Conservation (phyloP, 2,888 invertebrate genomes). For the Luperina testacea region DNA sequence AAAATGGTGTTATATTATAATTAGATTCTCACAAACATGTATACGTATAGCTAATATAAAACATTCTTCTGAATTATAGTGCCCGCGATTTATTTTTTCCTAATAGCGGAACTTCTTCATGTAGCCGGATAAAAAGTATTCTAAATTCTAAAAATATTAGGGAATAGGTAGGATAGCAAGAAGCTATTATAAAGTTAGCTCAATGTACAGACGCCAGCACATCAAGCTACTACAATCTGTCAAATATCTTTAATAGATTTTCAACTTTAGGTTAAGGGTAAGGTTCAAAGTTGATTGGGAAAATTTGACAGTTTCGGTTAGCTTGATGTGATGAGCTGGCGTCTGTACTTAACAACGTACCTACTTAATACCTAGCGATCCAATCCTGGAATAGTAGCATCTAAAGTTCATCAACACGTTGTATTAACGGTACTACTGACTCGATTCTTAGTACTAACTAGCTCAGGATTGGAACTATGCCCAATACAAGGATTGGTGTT, state of each 20-base stretch:
- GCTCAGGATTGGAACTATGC: conserved; percentile 23
- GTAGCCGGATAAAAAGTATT: background rate
- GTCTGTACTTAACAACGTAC: background rate
- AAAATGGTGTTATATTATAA: too few species aligned
- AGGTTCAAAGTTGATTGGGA: too few species aligned
- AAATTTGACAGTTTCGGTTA: too few species aligned
- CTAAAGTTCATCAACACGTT: conserved; percentile 33
- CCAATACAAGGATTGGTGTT: conserved; percentile 12
- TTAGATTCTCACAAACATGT: background rate
- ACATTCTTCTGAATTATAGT: too few species aligned
- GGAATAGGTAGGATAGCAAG: background rate
- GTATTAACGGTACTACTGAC: background rate
- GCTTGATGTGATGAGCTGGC: too few species aligned
- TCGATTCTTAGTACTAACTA: conserved; percentile 11
- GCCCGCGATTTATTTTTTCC: background rate
- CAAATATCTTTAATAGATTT: too few species aligned
- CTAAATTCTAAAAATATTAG: too few species aligned
- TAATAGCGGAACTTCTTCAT: background rate
- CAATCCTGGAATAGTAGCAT: conserved; percentile 9
- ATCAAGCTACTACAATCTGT: too few species aligned
- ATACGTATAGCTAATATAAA: background rate
- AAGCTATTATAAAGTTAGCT: background rate
- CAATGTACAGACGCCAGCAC: background rate
- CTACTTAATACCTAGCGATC: background rate
- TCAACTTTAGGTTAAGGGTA: too few species aligned